Evolutionary conservation across 2,113 vertebrate genomes (phyloP), one percentile per base, ranked within the genome.

Genomic region (Phasianus colchicus): DNA sequence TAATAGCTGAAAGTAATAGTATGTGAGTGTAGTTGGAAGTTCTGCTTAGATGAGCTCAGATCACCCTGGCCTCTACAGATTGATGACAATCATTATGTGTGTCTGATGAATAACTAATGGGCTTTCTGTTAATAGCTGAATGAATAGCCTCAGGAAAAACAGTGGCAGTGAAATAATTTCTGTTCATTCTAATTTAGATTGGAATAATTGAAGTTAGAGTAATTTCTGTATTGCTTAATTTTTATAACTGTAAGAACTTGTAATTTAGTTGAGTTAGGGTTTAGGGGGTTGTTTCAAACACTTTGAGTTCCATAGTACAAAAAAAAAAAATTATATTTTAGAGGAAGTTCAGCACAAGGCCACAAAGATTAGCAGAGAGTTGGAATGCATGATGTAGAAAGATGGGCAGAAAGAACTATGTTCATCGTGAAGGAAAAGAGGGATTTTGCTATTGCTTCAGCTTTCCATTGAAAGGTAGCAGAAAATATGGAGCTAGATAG

Each of bases 41-140:
- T n/a, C 57, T 83, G 57, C 57, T 79, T 66, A 70, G 40, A 73
- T 87, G 67, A 92, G 21, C 21, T 63, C 18, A 11, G 47, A 42
- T 77, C 36, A 29, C 10, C 3, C 11, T 78, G 76, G 27, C 50
- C 40, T 73, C 50, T 84, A 30, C 15, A 60, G 11, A 10, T 17
- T 52, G 32, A 29, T 92, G 27, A 55, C 86, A 81, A 34, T 66
- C 19, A 78, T 88, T 72, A 34, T 88, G 18, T 88, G 86, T 93
- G 61, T 42, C 52, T 74, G 86, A 94, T 21, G 92, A 76, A 83
- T 89, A 55, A 88, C 90, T 74, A 91, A 72, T 69, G 50, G 24
- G 18, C 69, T 80, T 80, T 85, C 25, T 87, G 65, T 63, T 89
- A 52, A 63, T 43, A 32, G 38, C 11, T 61, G 78, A 61, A 93